Evolutionary conservation across 2,888 invertebrate genomes (phyloP).

Genomic region (Villa cingulata): DNA sequence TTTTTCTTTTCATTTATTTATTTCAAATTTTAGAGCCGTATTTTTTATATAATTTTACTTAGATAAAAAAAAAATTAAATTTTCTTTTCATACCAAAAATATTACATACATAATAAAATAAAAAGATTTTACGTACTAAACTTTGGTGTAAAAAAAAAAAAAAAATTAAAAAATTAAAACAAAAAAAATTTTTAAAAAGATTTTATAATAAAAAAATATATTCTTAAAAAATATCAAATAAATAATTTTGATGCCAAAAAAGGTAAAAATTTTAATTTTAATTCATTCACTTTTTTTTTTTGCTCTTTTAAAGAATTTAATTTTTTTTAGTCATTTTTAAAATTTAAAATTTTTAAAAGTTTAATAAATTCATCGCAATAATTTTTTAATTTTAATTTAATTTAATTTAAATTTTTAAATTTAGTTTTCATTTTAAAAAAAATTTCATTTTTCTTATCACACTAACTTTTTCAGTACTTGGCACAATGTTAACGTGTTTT

Average conservation of each 20-base stretch:
- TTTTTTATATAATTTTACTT: slow-evolving; percentile 1
- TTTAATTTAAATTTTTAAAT: not conserved
- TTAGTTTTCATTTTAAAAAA: not conserved
- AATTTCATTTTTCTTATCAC: slow-evolving; percentile 28
- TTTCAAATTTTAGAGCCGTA: not conserved
- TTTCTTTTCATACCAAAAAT: no score
- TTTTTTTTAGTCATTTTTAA: not conserved
- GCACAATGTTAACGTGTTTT: slow-evolving; percentile 23
- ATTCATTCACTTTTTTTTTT: not conserved
- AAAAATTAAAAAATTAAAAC: not conserved
- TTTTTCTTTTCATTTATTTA: not conserved
- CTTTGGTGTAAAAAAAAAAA: slow-evolving; percentile 11
- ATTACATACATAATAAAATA: not conserved
- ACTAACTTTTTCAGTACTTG: slow-evolving; percentile 37
- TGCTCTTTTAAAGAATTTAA: not conserved
- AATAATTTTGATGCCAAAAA: slow-evolving; percentile 6
- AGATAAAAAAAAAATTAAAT: not conserved
- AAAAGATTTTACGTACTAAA: slow-evolving; percentile 10
- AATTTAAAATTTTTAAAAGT: not conserved
- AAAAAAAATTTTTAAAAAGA: no score
- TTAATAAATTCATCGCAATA: not conserved
- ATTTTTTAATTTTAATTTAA: not conserved
- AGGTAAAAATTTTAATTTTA: not conserved
- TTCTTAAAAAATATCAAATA: not conserved
- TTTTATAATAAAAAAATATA: slow-evolving; percentile 2